Evolutionary conservation across 2,888 invertebrate species (phyloP), one percentile per base, ranked within the genome.

Genomic region (Rambutsinella grinnellia): DNA sequence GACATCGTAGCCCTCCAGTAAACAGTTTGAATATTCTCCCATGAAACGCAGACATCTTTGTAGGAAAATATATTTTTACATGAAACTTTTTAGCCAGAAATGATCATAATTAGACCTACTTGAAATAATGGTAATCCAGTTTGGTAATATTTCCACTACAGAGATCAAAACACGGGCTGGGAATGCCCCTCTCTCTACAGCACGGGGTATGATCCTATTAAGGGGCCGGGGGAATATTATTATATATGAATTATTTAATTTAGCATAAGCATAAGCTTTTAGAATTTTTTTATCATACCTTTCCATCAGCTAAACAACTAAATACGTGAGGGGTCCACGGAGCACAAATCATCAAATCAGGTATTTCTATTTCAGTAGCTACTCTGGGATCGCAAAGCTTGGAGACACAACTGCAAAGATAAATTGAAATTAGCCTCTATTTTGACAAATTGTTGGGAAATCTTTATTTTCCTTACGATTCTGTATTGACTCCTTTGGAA

Each of bases 301-400:
- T 89, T 0, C 92, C 92, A 82, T 94, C 93, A 53, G 93, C 91
- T 74, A 94, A 88, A 84, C 94, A 94, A 10, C 91, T 90, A 86
- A 94, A 94, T 0, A 94, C 93, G 27, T 91, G 91, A 2, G 92
- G 90, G 0, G 94, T 93, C 94, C 94, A 94, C 0, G 94, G 94
- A 0, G 94, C 94, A 87, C 94, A 95, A 51, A 94, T 94, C 93
- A 95, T 94, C 85, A 94, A 88, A 86, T 94, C 94, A 54, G 94
- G 93, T 79, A 93, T 90, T 88, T 92, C 90, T 83, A 90, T 88
- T 85, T 81, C 87, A 85, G 85, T 88, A 84, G 85, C 87, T 83
- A 86, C 85, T 27, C 90, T 90, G 0, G 94, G 94, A 86, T 94
- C 93, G 85, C 94, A 95, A 82, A 95, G 89, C 85, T 92, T 93